These are phyloP conservation scores for Glaucomys volans DNA, from an alignment of 2,113 vertebrate species.

Conservation along the genomic window DNA sequence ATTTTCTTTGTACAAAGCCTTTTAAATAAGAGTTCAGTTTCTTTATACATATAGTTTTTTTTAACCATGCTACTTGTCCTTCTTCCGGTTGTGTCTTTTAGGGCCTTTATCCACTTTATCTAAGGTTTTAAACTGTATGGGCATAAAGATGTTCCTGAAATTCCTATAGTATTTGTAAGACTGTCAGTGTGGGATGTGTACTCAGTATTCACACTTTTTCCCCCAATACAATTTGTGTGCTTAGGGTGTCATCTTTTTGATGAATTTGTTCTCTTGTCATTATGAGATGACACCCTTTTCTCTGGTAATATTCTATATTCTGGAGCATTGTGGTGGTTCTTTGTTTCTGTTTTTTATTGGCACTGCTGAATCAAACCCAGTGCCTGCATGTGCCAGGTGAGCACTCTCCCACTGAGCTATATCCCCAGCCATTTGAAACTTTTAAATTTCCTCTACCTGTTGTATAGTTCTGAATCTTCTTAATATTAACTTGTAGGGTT, in stretches of 20 bases:
- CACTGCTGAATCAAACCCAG: neutral
- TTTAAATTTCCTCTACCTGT: neutral
- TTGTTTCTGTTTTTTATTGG: neutral
- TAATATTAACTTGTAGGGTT: neutral
- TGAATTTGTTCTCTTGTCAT: neutral
- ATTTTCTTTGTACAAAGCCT: neutral
- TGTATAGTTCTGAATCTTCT: neutral
- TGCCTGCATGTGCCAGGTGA: too few species aligned
- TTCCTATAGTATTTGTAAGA: neutral
- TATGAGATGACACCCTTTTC: neutral
- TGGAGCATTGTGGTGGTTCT: neutral
- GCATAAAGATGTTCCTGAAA: neutral
- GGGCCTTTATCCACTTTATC: neutral
- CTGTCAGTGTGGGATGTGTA: neutral
- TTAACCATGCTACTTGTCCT: neutral
- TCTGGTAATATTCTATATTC: neutral
- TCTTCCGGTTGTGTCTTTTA: neutral
- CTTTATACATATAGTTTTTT: neutral
- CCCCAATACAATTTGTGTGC: neutral
- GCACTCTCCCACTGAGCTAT: neutral
- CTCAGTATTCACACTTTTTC: neutral
- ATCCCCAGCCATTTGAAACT: neutral
- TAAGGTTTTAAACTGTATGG: neutral
- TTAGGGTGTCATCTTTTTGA: neutral
- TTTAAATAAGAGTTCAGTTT: slow-evolving; percentile 19